Evolutionary conservation across 2,797 vertebrate genomes (phyloP), one percentile per base, ranked within the genome.

Genomic region (Liasis olivaceus): DNA sequence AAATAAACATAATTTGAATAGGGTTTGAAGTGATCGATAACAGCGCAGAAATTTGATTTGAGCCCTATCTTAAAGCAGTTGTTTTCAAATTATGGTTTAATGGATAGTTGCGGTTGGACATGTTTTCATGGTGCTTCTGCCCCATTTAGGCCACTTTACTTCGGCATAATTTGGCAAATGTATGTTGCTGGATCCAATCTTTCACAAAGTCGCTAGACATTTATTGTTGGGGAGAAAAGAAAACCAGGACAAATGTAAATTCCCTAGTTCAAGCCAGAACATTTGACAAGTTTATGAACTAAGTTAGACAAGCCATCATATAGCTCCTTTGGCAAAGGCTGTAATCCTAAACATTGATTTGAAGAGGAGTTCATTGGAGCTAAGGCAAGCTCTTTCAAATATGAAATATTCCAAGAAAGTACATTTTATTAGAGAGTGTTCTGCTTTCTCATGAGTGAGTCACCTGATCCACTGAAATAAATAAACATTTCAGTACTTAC

Each of bases 201-300:
- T 22, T 54, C 20, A 6, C 7, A 17, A 36, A 64, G 69, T 63
- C 20, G 26, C 14, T 64, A 31, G n/a, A 63, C 59, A 84, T 66
- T 85, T 24, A 89, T 1, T 64, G 13, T 26, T 42, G 24, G 12
- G 12, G 42, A 88, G 42, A 91, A 91, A 91, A 69, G 56, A 62
- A 91, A 84, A 81, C 26, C 13, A 51, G 56, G 17, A 69, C 85
- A 81, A 88, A 62, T 63, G 13, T 42, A 20, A 28, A 91, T 15
- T 91, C 81, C 8, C 90, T 22, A 69, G 42, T 47, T 42, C 62
- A 66, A 86, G 60, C 84, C 47, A 66, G 66, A 51, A 81, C 36
- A 26, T 24, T 13, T 91, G 66, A 77, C 36, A 88, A 54, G 58
- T 91, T 88, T 91, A 88, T 77, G 69, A 88, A 81, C 36, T 91